Evolutionary conservation across 1,140 invertebrate genomes (phyloP).

Genomic region (Ostrea edulis): DNA sequence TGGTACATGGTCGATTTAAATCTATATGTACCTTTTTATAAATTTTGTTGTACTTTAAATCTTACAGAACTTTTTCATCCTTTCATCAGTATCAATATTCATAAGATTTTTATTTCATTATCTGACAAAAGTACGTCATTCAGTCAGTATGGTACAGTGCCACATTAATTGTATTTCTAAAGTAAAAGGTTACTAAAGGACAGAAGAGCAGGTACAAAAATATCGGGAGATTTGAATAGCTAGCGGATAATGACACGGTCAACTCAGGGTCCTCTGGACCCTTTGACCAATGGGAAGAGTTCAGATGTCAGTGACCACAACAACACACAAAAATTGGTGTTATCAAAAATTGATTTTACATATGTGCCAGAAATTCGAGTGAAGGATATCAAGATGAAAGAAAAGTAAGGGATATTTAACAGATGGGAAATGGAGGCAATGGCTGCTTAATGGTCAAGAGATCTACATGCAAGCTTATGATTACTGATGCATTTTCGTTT

Average conservation of each 20-base stretch:
- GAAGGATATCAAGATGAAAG: conserved; percentile 32
- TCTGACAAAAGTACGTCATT: conserved; percentile 10
- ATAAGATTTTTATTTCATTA: background rate
- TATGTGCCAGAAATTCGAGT: conserved; percentile 37
- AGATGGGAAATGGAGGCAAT: conserved; percentile 23
- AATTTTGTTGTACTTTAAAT: background rate
- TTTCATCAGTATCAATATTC: background rate
- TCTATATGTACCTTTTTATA: background rate
- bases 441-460: conserved; percentile 34
- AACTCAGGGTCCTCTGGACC: conserved; percentile 1
- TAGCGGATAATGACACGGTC: conserved; percentile 37
- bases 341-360: conserved; percentile 38
- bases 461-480: conserved; percentile 25
- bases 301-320: conserved; percentile 30
- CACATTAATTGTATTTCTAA: conserved; percentile 18
- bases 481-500: conserved; percentile 26
- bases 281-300: conserved; percentile 12
- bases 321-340: conserved; percentile 31
- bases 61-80: background rate
- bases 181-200: conserved; percentile 27
- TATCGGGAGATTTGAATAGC: conserved; percentile 31
- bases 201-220: conserved; percentile 14
- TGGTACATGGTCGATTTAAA: background rate
- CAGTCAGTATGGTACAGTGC: conserved; percentile 1
- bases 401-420: conserved; percentile 34